phyloP scores from a whole-genome alignment of 2,888 invertebrate species.

The Drosophila macrothrix region DNA sequence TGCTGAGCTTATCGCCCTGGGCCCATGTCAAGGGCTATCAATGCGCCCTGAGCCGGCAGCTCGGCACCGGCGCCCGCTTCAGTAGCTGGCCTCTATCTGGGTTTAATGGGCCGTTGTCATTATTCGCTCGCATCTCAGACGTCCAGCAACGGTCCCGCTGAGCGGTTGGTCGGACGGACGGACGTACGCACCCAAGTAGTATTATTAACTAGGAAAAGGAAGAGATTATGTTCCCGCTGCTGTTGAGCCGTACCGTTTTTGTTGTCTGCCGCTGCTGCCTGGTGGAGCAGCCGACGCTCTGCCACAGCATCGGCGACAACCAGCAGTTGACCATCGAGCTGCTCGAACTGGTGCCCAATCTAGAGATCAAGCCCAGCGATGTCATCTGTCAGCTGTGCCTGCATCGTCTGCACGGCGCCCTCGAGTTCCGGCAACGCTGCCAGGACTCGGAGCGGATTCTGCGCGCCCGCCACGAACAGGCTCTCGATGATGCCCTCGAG shows the following conservation, averaged over 20 bases:
- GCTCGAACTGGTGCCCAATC: constrained; percentile 53
- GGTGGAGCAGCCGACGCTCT: constrained; percentile 67
- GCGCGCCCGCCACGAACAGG: constrained; percentile 65
- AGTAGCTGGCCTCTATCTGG: constrained; percentile 14
- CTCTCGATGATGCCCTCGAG: constrained; percentile 69
- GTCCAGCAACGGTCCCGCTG: constrained; percentile 58
- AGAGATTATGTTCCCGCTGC: constrained; percentile 61
- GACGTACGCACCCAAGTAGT: constrained; percentile 30
- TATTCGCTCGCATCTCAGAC: constrained; percentile 54
- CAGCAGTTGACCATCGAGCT: constrained; percentile 60
- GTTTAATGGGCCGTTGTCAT: constrained; percentile 31
- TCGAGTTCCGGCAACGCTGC: constrained; percentile 72
- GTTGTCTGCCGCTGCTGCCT: constrained; percentile 79
- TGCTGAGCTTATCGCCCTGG: constrained; percentile 35
- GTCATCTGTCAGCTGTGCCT: constrained; percentile 75
- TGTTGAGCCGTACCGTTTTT: constrained; percentile 47
- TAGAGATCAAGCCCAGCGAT: constrained; percentile 65
- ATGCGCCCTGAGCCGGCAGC: constrained; percentile 52
- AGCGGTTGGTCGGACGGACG: constrained; percentile 53
- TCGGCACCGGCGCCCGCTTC: constrained; percentile 17
- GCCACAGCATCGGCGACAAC: constrained; percentile 62
- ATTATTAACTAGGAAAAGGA: constrained; percentile 24
- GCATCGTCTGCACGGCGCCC: constrained; percentile 64
- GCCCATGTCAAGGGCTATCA: constrained; percentile 75
- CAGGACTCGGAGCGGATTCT: constrained; percentile 73